Evolutionary conservation across 1,140 invertebrate genomes (phyloP), one percentile per base, ranked within the genome.

Genomic region (Drosophila tristis): DNA sequence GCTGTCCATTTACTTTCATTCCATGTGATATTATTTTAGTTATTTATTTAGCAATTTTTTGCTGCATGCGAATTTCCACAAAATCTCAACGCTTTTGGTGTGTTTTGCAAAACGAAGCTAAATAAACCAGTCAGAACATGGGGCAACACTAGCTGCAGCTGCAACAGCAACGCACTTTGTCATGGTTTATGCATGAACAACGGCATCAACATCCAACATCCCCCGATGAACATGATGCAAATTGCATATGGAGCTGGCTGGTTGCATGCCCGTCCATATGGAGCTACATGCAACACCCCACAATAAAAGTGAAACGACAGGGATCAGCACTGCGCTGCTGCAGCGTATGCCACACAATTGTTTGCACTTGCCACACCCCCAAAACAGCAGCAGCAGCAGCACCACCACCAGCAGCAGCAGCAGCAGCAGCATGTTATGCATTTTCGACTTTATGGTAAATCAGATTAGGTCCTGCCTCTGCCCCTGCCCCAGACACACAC

Each of bases 381-480:
- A 23, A 20, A 3, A 13, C 2, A 0, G 25, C 29, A 50, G 29
- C 8, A 8, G 29, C 29, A 9, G 8, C 7, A 31, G n/a, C 43
- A 60, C n/a, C n/a, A n/a, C n/a, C n/a, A n/a, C n/a, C n/a, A n/a
- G n/a, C n/a, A n/a, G n/a, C n/a, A n/a, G n/a, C n/a, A n/a, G 5
- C 5, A 7, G 29, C 29, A 9, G 8, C 7, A 31, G n/a, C 43
- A 60, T 74, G 64, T 80, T 80, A 70, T 80, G 60, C 74, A 74
- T 70, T 81, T 78, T 74, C 55, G 65, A 82, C 68, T 84, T 79
- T 84, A 84, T 85, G 65, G 71, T 85, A 84, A 85, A 84, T 84
- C 80, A 84, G 80, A 84, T 84, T 84, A 84, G 54, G 65, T 50
- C 53, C 13, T 13, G 35, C 29, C 49, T 57, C 45, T 47, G 20